phyloP scores from a whole-genome alignment of 2,113 vertebrate species.

The Elgaria multicarinata region DNA sequence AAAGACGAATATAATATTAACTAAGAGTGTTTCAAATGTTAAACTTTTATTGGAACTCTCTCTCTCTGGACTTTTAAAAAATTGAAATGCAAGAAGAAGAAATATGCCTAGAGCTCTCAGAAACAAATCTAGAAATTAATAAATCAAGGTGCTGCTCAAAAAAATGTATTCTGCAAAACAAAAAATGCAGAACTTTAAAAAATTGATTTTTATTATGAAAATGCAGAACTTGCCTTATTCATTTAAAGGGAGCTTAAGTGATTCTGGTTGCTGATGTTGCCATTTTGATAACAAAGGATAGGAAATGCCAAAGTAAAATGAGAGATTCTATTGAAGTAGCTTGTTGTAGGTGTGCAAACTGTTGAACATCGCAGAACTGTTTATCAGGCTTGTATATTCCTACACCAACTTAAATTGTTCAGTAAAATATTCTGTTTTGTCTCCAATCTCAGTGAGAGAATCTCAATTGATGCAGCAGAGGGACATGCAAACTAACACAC shows the following conservation, averaged over 20 bases:
- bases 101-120: neutral
- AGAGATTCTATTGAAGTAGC: neutral
- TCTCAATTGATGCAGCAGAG: neutral
- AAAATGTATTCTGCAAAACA: neutral
- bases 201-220: neutral
- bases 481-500: neutral
- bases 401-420: neutral
- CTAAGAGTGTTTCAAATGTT: neutral
- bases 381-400: neutral
- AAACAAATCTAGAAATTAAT: neutral
- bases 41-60: neutral
- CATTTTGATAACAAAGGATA: neutral
- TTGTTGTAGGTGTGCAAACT: neutral
- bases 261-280: neutral
- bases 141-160: neutral
- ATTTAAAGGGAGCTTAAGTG: neutral
- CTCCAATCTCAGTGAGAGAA: neutral
- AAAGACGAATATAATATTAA: neutral
- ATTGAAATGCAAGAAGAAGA: neutral
- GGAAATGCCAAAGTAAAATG: neutral
- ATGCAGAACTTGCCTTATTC: neutral
- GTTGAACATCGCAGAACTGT: neutral
- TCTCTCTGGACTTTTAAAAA: neutral
- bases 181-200: neutral
- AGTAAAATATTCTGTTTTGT: neutral